Evolutionary conservation across 2,797 vertebrate genomes (phyloP).

Genomic region (Crypturellus tataupa): DNA sequence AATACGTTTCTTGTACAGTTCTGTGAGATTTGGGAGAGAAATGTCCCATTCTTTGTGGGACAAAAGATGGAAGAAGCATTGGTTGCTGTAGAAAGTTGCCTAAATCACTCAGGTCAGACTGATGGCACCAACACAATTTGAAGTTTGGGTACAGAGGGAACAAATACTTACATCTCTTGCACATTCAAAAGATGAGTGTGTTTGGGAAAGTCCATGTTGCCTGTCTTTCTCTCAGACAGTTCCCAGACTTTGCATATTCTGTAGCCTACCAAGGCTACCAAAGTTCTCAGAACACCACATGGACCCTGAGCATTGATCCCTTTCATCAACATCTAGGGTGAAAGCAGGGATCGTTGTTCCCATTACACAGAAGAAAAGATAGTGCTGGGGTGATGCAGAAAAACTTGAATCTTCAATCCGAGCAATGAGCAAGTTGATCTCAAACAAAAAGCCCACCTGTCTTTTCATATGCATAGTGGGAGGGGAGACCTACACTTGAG

Average conservation of each 20-base stretch:
- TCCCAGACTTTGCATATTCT: not conserved
- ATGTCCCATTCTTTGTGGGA: not conserved
- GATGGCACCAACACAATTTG: not conserved
- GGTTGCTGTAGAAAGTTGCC: not conserved
- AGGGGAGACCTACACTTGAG: rapidly evolving
- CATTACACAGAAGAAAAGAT: rapidly evolving
- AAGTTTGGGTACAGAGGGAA: not conserved
- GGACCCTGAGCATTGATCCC: not conserved
- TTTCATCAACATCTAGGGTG: not conserved
- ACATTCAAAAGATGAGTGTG: not conserved
- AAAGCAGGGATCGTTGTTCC: not conserved
- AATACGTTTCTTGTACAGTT: rapidly evolving
- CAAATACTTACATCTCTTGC: not conserved
- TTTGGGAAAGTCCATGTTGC: not conserved
- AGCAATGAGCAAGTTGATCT: not conserved
- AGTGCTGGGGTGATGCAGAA: not conserved
- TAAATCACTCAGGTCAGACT: not conserved
- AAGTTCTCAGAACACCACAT: not conserved
- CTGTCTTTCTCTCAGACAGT: not conserved
- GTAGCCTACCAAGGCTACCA: not conserved
- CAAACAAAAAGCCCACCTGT: not conserved
- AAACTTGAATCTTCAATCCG: rapidly evolving
- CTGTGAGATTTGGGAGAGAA: not conserved
- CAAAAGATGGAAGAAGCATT: not conserved
- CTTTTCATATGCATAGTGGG: not conserved